Percentiles rank a stretch among this genome's conserved stretches.
phyloP scores from a whole-genome alignment of 2,113 vertebrate species.

The Donacobius atricapilla region DNA sequence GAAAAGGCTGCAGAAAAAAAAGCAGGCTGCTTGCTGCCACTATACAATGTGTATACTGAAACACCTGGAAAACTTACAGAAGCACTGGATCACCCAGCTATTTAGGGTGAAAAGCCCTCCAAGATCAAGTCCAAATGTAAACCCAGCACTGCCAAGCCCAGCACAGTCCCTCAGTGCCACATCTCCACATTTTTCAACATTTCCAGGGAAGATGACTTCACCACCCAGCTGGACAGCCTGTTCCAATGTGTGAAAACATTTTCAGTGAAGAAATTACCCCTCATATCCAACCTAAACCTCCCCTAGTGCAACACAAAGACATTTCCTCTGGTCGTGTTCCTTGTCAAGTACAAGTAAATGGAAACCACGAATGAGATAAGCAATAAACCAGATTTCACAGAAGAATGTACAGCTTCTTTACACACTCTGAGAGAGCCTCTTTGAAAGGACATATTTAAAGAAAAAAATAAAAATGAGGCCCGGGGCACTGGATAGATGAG shows the following conservation, averaged over 20 bases:
- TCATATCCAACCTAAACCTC: not conserved
- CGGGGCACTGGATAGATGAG: not conserved
- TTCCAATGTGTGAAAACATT: not conserved
- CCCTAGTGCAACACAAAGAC: not conserved
- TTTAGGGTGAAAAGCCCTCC: not conserved
- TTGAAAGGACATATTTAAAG: not conserved
- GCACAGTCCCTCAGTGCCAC: not conserved
- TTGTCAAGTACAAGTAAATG: not conserved
- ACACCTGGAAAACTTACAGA: not conserved
- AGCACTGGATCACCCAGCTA: too few species aligned
- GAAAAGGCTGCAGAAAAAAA: not conserved
- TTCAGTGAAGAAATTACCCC: not conserved
- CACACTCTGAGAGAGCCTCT: not conserved
- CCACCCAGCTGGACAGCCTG: not conserved
- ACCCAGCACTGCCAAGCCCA: not conserved
- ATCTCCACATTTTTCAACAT: not conserved
- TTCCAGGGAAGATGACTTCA: not conserved
- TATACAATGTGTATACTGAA: not conserved
- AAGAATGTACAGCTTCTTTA: not conserved
- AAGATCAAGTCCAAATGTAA: fast-evolving
- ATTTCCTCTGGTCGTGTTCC: not conserved
- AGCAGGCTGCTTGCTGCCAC: not conserved
- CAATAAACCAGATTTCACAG: not conserved
- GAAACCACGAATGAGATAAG: not conserved
- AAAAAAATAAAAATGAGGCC: not conserved